A percentile compares a stretch with the other conserved stretches of the same genome.
These are phyloP conservation scores for Drosophila oshimai DNA, from an alignment of 1,140 invertebrate species.

Conservation along the genomic window DNA sequence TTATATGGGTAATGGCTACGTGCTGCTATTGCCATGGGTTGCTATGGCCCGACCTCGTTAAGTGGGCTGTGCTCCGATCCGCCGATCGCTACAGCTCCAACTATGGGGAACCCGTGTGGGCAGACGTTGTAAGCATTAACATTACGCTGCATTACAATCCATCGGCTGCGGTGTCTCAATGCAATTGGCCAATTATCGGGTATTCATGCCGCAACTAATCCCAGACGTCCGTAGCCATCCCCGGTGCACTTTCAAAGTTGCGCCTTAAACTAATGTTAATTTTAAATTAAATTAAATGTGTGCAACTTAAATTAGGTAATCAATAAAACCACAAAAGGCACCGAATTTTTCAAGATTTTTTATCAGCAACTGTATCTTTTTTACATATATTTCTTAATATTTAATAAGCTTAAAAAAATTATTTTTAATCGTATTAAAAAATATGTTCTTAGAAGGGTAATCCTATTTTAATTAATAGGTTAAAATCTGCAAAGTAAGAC, in stretches of 20 bases:
- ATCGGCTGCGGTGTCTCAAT: constrained; percentile 16
- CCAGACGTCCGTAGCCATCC: constrained; percentile 20
- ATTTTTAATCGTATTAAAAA: too few species aligned
- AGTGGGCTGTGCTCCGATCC: constrained; percentile 21
- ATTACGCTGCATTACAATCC: background rate
- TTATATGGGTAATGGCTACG: constrained; percentile 46
- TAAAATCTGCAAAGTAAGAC: too few species aligned
- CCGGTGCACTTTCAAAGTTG: constrained; percentile 3
- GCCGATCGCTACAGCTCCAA: background rate
- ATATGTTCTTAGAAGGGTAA: too few species aligned
- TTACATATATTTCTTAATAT: too few species aligned
- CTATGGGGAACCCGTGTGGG: constrained; percentile 10
- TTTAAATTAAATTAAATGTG: constrained; percentile 18
- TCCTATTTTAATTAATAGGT: too few species aligned
- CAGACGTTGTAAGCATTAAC: constrained; percentile 8
- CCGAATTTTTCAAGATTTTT: background rate
- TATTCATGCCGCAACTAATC: constrained; percentile 30
- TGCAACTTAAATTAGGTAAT: constrained; percentile 4
- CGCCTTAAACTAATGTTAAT: constrained; percentile 21
- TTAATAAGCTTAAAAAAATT: too few species aligned
- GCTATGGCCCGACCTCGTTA: constrained; percentile 55
- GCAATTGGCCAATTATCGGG: constrained; percentile 40
- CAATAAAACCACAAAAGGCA: constrained; percentile 1
- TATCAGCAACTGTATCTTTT: too few species aligned
- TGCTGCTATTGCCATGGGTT: constrained; percentile 67